Conservation (phyloP, 2,888 invertebrate species). For the Hyposoter dolosus region DNA sequence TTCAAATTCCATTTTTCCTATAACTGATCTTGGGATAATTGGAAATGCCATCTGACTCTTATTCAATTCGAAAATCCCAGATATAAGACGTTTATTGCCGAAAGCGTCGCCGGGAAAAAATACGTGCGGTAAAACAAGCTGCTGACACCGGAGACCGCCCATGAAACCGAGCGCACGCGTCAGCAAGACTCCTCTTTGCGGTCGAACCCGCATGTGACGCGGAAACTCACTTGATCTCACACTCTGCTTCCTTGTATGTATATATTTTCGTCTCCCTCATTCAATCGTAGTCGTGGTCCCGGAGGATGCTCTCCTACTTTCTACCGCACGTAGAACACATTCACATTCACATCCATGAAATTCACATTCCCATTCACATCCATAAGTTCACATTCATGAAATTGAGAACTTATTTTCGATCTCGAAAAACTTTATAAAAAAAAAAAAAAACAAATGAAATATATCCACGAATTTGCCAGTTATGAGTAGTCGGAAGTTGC, state of each 20-base stretch:
- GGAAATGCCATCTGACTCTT: background rate
- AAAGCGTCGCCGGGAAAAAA: slow-evolving; percentile 34
- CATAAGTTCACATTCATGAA: too few species aligned
- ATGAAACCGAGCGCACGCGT: slow-evolving; percentile 64
- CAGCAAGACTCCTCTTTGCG: slow-evolving; percentile 59
- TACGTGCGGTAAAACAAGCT: slow-evolving; percentile 44
- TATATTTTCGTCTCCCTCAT: background rate
- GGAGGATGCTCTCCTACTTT: background rate
- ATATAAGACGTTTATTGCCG: slow-evolving; percentile 1
- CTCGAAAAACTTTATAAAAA: background rate
- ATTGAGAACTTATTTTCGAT: background rate
- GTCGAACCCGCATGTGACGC: slow-evolving; percentile 52
- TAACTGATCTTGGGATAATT: background rate
- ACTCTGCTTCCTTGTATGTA: background rate
- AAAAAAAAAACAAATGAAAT: background rate
- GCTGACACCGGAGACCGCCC: slow-evolving; percentile 63
- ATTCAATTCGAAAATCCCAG: background rate
- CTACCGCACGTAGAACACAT: too few species aligned
- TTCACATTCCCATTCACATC: too few species aligned
- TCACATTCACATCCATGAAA: too few species aligned
- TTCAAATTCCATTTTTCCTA: background rate
- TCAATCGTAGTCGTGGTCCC: background rate
- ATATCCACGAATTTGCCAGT: background rate
- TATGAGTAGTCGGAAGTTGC: background rate
- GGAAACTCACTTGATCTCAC: slow-evolving; percentile 61